Conservation (phyloP, 2,797 vertebrate species). For the Melanotaenia nigrans region DNA sequence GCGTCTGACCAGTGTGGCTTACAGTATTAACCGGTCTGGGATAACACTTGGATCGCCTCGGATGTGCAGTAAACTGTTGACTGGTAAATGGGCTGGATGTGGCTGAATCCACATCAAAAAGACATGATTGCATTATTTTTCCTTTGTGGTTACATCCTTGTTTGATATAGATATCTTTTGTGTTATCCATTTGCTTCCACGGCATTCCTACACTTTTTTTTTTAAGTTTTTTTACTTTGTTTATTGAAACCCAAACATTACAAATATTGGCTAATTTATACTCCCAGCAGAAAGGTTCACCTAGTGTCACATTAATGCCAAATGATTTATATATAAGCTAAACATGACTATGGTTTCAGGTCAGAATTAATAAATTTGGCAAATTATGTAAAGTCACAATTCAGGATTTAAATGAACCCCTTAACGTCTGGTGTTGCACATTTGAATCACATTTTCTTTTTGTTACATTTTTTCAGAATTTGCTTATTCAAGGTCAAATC, state of each 20-base stretch:
- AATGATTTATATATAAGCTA: background rate
- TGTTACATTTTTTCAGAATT: too few relatives aligned
- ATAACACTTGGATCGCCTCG: constrained; percentile 1
- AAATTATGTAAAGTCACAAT: background rate
- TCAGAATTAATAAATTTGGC: background rate
- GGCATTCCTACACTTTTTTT: background rate
- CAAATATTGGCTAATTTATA: constrained; percentile 4
- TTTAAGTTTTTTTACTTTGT: background rate
- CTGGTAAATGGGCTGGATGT: constrained; percentile 6
- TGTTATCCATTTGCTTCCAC: background rate
- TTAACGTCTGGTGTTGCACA: too few relatives aligned
- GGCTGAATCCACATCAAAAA: background rate
- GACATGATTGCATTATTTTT: background rate
- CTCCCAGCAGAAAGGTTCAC: background rate
- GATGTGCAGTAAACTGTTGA: constrained; percentile 18
- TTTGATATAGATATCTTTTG: background rate
- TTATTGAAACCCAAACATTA: background rate
- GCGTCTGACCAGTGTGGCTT: constrained; percentile 38
- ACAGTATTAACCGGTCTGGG: constrained; percentile 45
- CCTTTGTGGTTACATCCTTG: background rate
- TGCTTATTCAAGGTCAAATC: too few relatives aligned
- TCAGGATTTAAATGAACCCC: background rate
- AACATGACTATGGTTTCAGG: background rate
- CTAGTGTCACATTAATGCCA: background rate
- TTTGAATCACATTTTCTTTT: too few relatives aligned